Percentiles rank a stretch among this genome's conserved stretches.
Evolutionary conservation across 2,113 vertebrate genomes (phyloP).

Genomic region (Halcyon malimbica): DNA sequence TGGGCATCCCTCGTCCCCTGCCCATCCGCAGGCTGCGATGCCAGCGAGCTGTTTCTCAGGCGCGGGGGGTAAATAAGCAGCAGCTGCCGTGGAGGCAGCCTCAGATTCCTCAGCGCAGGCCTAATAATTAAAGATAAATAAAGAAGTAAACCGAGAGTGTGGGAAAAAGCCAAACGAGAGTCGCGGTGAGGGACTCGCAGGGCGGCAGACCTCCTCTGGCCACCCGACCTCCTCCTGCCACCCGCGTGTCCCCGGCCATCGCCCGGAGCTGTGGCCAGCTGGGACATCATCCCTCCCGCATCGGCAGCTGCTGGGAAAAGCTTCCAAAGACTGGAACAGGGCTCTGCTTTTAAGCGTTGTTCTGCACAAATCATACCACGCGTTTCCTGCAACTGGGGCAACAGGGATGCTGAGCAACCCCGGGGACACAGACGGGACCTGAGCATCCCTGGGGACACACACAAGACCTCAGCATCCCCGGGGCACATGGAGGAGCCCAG

Average conservation of each 20-base stretch:
- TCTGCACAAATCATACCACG: background rate
- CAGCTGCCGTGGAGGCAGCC: background rate
- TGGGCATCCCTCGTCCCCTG: background rate
- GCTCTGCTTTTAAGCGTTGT: background rate
- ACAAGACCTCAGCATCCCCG: rapidly evolving
- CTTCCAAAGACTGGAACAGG: background rate
- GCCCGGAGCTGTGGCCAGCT: rapidly evolving
- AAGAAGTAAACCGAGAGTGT: background rate
- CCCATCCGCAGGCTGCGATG: background rate
- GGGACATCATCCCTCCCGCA: background rate
- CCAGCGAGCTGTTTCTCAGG: background rate
- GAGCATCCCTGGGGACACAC: background rate
- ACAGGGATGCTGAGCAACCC: rapidly evolving
- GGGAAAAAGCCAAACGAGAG: background rate
- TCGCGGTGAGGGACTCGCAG: background rate
- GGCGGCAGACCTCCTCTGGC: background rate
- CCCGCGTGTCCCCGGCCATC: background rate
- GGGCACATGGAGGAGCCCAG: rapidly evolving
- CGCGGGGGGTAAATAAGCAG: background rate
- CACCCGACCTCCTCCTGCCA: rapidly evolving
- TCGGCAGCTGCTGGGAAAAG: background rate
- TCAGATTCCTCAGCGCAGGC: background rate
- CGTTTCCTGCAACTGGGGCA: background rate
- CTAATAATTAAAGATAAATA: slow-evolving; percentile 38
- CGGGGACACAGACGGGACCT: rapidly evolving